These are phyloP conservation scores for Chinchilla lanigera DNA, from an alignment of 2,113 vertebrate species.

Conservation along the genomic window DNA sequence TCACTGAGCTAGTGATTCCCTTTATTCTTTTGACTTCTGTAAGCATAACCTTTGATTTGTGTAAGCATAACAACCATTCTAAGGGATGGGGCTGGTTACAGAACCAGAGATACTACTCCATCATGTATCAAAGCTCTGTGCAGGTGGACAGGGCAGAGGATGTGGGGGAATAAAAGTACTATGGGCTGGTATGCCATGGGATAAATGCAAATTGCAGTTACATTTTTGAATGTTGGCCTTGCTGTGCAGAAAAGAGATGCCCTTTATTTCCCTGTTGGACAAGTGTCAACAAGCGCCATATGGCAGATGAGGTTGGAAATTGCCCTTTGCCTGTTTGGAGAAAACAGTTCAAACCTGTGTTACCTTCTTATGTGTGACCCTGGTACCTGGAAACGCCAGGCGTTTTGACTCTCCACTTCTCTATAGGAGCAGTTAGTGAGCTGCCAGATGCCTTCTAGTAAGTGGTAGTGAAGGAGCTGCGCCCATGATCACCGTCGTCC, in stretches of 20 bases:
- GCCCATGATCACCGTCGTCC: background rate
- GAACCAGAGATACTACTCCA: background rate
- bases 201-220: background rate
- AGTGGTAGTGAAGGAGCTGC: background rate
- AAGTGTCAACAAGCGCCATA: slow-evolving; percentile 12
- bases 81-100: too few species aligned
- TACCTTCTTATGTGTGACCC: background rate
- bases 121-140: background rate
- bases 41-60: too few species aligned
- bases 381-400: background rate
- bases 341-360: background rate
- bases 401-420: background rate
- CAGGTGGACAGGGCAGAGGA: background rate
- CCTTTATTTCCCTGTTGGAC: slow-evolving; percentile 7
- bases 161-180: background rate
- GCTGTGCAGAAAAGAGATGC: background rate
- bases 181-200: background rate
- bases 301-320: slow-evolving; percentile 3
- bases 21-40: too few species aligned
- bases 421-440: background rate
- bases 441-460: background rate
- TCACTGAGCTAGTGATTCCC: too few species aligned
- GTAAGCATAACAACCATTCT: too few species aligned
- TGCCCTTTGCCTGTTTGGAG: slow-evolving; percentile 42
- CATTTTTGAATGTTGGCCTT: background rate